phyloP scores from a whole-genome alignment of 2,113 vertebrate genomes.

The Lamprotornis superbus region DNA sequence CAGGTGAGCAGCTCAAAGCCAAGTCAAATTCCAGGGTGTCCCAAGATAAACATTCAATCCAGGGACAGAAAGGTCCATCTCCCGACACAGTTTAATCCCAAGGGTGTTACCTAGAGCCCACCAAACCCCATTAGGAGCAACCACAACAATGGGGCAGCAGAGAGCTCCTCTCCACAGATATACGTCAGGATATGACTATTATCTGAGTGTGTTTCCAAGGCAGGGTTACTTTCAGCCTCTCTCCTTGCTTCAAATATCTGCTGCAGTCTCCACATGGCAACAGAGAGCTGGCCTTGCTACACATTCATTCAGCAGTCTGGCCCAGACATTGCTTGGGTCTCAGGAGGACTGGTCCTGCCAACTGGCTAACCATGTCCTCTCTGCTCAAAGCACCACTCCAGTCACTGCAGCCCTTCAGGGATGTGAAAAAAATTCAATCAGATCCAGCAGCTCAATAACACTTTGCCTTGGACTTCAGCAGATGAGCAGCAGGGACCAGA shows the following conservation, averaged over 20 bases:
- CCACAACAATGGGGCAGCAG: background rate
- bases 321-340: background rate
- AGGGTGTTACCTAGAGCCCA: background rate
- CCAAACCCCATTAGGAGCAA: background rate
- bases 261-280: background rate
- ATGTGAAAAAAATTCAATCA: conserved; percentile 18
- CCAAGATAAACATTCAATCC: background rate
- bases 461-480: conserved; percentile 36
- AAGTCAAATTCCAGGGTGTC: background rate
- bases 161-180: background rate
- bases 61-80: background rate
- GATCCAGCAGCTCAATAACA: conserved; percentile 35
- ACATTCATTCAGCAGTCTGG: background rate
- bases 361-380: background rate
- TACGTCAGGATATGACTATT: background rate
- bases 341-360: background rate
- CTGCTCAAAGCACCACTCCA: background rate
- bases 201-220: background rate
- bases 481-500: background rate
- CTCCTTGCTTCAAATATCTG: background rate
- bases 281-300: background rate
- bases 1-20: background rate
- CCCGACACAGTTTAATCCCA: background rate
- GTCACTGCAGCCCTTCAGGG: background rate
- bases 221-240: background rate